These are phyloP conservation scores for Heterocephalus glaber DNA, from an alignment of 2,113 vertebrate genomes.

Conservation along the genomic window DNA sequence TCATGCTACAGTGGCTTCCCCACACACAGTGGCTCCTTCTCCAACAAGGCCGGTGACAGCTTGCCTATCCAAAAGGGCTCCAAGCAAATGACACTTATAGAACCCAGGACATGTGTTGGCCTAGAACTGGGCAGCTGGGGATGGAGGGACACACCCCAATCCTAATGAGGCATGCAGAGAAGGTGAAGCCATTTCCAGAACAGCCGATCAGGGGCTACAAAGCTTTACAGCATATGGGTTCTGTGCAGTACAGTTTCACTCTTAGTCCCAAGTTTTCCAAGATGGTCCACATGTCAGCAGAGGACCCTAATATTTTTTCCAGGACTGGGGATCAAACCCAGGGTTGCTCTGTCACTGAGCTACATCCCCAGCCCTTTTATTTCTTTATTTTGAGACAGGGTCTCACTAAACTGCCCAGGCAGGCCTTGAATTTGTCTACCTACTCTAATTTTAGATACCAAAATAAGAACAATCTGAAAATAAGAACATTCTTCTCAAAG, in stretches of 20 bases:
- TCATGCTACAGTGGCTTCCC: background rate
- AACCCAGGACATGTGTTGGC: background rate
- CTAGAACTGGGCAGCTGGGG: background rate
- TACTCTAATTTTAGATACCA: background rate
- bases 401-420: background rate
- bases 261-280: background rate
- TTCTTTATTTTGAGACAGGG: background rate
- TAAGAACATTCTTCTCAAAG: background rate
- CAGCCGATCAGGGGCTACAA: too few species aligned
- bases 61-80: too few species aligned
- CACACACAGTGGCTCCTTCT: background rate
- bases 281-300: background rate
- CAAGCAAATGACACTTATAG: too few species aligned
- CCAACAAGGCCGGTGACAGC: background rate
- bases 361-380: background rate
- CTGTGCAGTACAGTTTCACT: background rate
- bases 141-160: background rate
- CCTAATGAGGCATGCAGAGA: accelerated
- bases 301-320: background rate
- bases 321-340: background rate
- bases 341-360: background rate
- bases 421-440: background rate
- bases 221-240: background rate
- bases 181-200: background rate
- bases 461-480: background rate